Base-by-base conservation (phyloP, 2,113 vertebrate species). In the Trochalopteron elliotii region DNA sequence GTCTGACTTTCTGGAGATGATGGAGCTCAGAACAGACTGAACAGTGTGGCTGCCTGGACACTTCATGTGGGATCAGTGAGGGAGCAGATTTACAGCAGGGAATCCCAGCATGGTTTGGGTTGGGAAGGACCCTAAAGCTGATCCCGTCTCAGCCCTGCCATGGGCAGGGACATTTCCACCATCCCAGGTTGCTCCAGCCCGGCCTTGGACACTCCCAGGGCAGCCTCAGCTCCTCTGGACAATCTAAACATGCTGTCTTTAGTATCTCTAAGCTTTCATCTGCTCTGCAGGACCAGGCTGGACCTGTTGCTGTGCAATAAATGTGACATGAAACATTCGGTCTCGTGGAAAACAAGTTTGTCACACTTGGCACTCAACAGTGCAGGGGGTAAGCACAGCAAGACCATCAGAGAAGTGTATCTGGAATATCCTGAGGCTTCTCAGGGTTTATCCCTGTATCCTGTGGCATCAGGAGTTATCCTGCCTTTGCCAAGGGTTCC, bases 171-270 rank as follows among this genome's bases (percentile, higher is more conserved):
- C 44, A 50, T 10, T 57, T 12, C 42, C 21, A 56, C 21, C 9
- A 23, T 5, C 42, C 76, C 59, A 40, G 42, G 50, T 12, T 71
- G 57, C 49, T 49, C 57, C 84, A 79, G 21, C 47, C n/a, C 55
- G 47, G 10, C 49, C 35, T 31, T 7, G 50, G 50, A 22, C 59
- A 47, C 56, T 70, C 11, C 39, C 64, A 53, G 12, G n/a, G 28
- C 83, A 87, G 30, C 16, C 74, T 10, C n/a, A 87, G 40, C 50
- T 71, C 17, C 40, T 49, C 10, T 35, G 75, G 31, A 11, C 31
- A 27, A 3, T 6, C 21, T 12, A 0, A 55, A 13, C 10, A 0
- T 4, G 5, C 11, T 19, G 2, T 15, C 59, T 23, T 31, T 37
- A 27, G 15, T 3, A 15, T 25, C 49, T 27, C 57, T 11, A 2